phyloP scores from a whole-genome alignment of 2,888 invertebrate genomes.

The Cataglyphis rosenhaueri region DNA sequence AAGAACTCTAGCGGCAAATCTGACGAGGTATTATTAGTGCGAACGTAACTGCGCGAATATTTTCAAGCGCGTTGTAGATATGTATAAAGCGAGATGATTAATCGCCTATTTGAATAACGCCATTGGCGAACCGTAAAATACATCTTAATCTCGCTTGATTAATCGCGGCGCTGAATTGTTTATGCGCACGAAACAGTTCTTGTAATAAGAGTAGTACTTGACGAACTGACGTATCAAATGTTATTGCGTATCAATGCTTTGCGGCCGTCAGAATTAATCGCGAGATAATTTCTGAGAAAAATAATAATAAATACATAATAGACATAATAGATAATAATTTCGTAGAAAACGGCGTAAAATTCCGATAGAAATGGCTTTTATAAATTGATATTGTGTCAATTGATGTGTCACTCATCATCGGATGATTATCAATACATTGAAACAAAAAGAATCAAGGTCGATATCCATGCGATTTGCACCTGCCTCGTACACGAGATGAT shows the following conservation, averaged over 20 bases:
- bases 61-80: conserved; percentile 1
- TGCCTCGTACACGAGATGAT: background rate
- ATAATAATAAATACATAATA: background rate
- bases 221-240: conserved; percentile 21
- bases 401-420: background rate
- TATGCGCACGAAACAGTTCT: conserved; percentile 2
- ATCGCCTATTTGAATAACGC: conserved; percentile 16
- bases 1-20: background rate
- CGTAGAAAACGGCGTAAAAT: background rate
- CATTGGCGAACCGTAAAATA: conserved; percentile 12
- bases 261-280: background rate
- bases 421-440: background rate
- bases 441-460: background rate
- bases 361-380: background rate
- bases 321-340: background rate
- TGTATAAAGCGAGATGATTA: background rate
- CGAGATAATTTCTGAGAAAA: conserved; percentile 16
- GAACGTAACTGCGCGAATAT: background rate
- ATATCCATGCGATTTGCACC: background rate
- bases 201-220: background rate
- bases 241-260: conserved; percentile 38
- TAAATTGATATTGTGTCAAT: background rate
- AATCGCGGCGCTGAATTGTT: conserved; percentile 5
- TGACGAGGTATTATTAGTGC: conserved; percentile 9
- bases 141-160: background rate